Evolutionary conservation across 2,113 vertebrate species (phyloP).

Genomic region (Ceratotherium simum): DNA sequence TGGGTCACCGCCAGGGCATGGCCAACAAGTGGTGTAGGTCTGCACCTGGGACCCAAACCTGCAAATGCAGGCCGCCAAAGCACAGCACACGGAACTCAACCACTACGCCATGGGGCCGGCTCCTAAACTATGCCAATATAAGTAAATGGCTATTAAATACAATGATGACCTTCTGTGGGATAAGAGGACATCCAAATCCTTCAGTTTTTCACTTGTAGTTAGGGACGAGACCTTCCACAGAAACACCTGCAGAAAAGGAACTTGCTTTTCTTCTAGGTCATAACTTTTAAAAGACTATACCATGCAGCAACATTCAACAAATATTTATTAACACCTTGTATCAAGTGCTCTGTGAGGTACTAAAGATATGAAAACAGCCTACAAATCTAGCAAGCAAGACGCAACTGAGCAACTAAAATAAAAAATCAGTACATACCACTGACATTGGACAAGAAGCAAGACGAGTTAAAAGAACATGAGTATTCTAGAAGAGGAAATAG

Average conservation of each 20-base stretch:
- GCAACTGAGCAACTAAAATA: background rate
- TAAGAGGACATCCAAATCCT: background rate
- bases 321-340: background rate
- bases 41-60: too few relatives aligned
- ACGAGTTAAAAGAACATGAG: background rate
- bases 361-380: background rate
- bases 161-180: background rate
- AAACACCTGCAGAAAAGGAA: background rate
- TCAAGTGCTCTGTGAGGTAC: background rate
- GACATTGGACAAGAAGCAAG: background rate
- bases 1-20: too few relatives aligned
- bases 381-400: background rate
- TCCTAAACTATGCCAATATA: background rate
- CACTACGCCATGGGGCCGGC: too few relatives aligned
- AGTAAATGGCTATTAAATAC: background rate
- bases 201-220: background rate
- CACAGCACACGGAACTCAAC: too few relatives aligned
- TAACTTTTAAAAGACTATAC: background rate
- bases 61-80: too few relatives aligned
- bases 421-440: background rate
- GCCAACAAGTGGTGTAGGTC: too few relatives aligned
- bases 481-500: background rate
- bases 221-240: background rate
- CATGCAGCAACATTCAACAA: conserved; percentile 7
- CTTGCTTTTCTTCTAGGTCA: background rate